Evolutionary conservation across 2,797 vertebrate genomes (phyloP), one percentile per base, ranked within the genome.

Genomic region (Artibeus jamaicensis): DNA sequence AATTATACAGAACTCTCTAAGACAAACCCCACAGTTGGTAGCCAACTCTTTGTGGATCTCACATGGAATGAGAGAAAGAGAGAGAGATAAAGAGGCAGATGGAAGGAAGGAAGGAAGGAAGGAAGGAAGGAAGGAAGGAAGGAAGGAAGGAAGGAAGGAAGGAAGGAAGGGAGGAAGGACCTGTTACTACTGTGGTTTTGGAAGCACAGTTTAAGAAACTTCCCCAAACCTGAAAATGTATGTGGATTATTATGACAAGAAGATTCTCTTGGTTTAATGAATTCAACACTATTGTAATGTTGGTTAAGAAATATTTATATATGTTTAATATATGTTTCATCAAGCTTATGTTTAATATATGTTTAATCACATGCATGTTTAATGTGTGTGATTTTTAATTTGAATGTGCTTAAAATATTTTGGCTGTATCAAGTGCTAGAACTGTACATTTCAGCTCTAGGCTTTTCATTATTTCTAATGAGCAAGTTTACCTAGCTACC

Each of bases 381-480:
- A 44, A 44, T 44, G 8, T 44, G 46, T 42, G 6, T 79, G 10
- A 2, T 79, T 92, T 88, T 91, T 37, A 92, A 44, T 19, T 88
- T 79, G 11, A 32, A 21, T 86, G 79, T 57, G 16, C 77, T 53
- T 93, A 39, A 93, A 86, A 79, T 91, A 77, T 37, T 86, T 86
- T 79, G 46, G 55, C 29, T 59, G 4, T 39, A 46, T 2, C 32
- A 82, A 18, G 9, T 68, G 26, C 7, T 42, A 37, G 14, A 19
- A 55, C 19, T 74, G 8, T 34, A 73, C 32, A 55, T 39, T 83
- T 96, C 62, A 93, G 34, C 8, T 74, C 18, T 88, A 14, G n/a
- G 1, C 4, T 74, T 85, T 85, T 83, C 12, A 85, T 29, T 84
- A 87, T 53, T 87, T 93, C 29, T 86, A 34, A 71, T 89, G 68